Evolutionary conservation across 2,113 vertebrate genomes (phyloP), one percentile per base, ranked within the genome.

Genomic region (Platycercus adscitus): DNA sequence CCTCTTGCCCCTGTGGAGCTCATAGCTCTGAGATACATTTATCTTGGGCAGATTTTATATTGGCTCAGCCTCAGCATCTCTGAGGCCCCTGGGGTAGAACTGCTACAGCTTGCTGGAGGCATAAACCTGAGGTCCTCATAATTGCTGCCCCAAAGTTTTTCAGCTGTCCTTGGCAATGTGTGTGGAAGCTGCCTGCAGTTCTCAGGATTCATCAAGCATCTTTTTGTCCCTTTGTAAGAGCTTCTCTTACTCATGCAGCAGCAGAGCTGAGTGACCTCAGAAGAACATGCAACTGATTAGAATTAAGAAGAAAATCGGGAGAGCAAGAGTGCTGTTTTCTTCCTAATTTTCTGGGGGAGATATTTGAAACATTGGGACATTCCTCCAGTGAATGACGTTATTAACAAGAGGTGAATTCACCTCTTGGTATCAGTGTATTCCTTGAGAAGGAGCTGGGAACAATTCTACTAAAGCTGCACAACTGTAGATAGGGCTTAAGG

Each of bases 401-500:
- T 61, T 91, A 84, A 41, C 5, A 41, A 39, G 47, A 65, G 44
- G 13, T 50, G 24, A 78, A 50, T 31, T 90, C 11, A n/a, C 39
- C 29, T 75, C 41, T 80, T 0, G 0, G 29, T 89, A 25, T 55
- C 46, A 28, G 25, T 0, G 2, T 37, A 12, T 2, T 6, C 46
- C 44, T 83, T 52, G 46, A 86, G 65, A 81, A 76, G 10, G 33
- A 82, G 15, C 35, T 86, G 43, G 64, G 64, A 86, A 79, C 33
- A 83, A 39, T 71, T 61, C 55, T 41, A 4, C 75, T 72, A 79
- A 73, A 83, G 47, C 18, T 63, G 35, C 13, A 55, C 33, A n/a
- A 16, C 23, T 60, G 46, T 24, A 78, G 35, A 33, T 12, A n/a
- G 15, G 39, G 26, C 41, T 66, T 66, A 39, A 69, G 11, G 53